Base-by-base conservation (phyloP, 2,113 vertebrate genomes). In the Mustela nigripes region DNA sequence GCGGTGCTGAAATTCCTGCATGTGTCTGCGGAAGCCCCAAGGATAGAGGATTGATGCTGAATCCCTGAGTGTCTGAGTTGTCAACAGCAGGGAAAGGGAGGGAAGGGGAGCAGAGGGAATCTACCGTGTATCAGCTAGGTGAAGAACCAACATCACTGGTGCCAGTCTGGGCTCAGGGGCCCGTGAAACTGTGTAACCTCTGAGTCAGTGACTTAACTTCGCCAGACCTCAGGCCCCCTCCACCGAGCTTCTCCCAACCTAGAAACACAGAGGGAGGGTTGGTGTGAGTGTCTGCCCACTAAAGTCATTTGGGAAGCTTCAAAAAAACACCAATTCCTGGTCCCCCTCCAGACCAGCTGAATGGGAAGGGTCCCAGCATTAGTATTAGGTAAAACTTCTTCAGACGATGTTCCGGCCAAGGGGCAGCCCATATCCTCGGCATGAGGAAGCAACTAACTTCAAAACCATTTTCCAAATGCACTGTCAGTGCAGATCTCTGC, bases 101-200 rank as follows among this genome's bases (percentile, higher is more conserved):
- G 67, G 11, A 39, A 56, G 7, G 24, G 60, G 22, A 45, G 42
- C 3, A 1, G 33, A 63, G 42, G 48, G 14, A 39, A 14, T 2
- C 12, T 5, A 15, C 8, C 1, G 0, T 1, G 22, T 18, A 62
- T 16, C 15, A 12, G 18, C 65, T 1, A 1, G 22, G 8, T 82
- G 15, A 50, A 24, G 58, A 48, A 5, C 7, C 33, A 5, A n/a
- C 7, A 10, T 48, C 19, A 45, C 4, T 19, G 48, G 36, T 2
- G 16, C 2, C 15, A 8, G 42, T n/a, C 36, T 21, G 28, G 79
- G 60, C 71, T 84, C 60, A 89, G 15, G 50, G 11, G 11, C 56
- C 50, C 24, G 1, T 81, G 50, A 60, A 42, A 10, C 84, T 79
- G 24, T 45, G 31, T 12, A 53, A 73, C 28, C 42, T 73, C 31